Conservation (phyloP, 2,797 vertebrate genomes). For the Hypotaenidia okinawae region DNA sequence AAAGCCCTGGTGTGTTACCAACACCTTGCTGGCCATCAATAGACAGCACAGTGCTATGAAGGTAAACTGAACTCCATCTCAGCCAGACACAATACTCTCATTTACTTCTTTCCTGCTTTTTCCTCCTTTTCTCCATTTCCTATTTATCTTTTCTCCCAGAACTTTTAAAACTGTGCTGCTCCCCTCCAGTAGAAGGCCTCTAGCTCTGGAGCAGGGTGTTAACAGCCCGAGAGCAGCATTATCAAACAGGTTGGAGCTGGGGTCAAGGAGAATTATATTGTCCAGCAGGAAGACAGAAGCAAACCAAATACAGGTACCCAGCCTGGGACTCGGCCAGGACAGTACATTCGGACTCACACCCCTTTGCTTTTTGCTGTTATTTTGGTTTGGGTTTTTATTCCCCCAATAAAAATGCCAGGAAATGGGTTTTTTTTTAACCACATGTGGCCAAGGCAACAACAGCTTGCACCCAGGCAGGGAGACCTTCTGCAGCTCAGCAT, state of each 20-base stretch:
- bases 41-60: too few relatives aligned
- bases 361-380: fast-evolving
- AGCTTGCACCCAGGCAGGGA: not conserved
- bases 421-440: not conserved
- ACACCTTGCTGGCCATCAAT: too few relatives aligned
- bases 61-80: too few relatives aligned
- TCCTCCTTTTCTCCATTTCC: not conserved
- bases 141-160: not conserved
- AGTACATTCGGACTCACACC: fast-evolving
- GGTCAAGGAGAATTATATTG: not conserved
- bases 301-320: not conserved
- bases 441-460: not conserved
- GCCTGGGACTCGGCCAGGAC: not conserved
- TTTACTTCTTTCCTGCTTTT: not conserved
- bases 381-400: too few relatives aligned
- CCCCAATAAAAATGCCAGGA: not conserved
- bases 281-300: not conserved
- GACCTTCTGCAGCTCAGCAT: not conserved
- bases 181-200: not conserved
- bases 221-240: not conserved
- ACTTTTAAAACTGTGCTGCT: not conserved
- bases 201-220: not conserved
- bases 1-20: not conserved
- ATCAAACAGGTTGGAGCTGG: not conserved
- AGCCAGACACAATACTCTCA: not conserved